Evolutionary conservation across 2,888 invertebrate genomes (phyloP).

Genomic region (Drosophila anomelani): DNA sequence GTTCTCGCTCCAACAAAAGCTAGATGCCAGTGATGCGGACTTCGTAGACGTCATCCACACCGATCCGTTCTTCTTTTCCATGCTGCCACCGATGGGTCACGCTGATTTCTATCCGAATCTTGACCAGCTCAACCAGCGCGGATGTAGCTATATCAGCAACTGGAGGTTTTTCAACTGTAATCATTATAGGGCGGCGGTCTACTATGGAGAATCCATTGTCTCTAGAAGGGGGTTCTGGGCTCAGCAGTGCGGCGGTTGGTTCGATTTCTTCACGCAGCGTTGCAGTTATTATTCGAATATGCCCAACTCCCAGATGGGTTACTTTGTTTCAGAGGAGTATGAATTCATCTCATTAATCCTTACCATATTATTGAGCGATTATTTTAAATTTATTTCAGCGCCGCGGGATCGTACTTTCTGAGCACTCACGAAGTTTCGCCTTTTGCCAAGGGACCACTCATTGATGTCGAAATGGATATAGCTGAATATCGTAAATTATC

Average conservation of each 20-base stretch:
- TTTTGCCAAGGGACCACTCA: conserved; percentile 69
- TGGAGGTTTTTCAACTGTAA: conserved; percentile 85
- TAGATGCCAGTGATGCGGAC: conserved; percentile 87
- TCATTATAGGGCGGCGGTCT: conserved; percentile 86
- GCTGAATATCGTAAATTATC: conserved; percentile 14
- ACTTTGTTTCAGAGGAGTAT: conserved; percentile 85
- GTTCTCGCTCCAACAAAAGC: conserved; percentile 83
- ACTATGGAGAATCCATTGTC: conserved; percentile 87
- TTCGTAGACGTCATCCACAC: conserved; percentile 89
- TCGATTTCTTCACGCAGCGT: conserved; percentile 85
- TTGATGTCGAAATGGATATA: conserved; percentile 61
- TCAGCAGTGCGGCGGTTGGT: conserved; percentile 86
- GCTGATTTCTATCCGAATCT: conserved; percentile 87
- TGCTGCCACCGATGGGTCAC: conserved; percentile 86
- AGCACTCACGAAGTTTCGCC: conserved; percentile 66
- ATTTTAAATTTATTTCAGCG: conserved; percentile 77
- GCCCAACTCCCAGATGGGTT: conserved; percentile 85
- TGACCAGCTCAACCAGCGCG: conserved; percentile 86
- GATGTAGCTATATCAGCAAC: conserved; percentile 84
- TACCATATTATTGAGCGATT: not conserved
- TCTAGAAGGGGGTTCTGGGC: conserved; percentile 86
- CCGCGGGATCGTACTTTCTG: conserved; percentile 86
- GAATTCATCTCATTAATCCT: not conserved
- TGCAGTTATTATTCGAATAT: conserved; percentile 79
- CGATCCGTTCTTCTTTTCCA: conserved; percentile 86